Evolutionary conservation across 1,140 invertebrate genomes (phyloP), one percentile per base, ranked within the genome.

Genomic region (Drosophila orena): DNA sequence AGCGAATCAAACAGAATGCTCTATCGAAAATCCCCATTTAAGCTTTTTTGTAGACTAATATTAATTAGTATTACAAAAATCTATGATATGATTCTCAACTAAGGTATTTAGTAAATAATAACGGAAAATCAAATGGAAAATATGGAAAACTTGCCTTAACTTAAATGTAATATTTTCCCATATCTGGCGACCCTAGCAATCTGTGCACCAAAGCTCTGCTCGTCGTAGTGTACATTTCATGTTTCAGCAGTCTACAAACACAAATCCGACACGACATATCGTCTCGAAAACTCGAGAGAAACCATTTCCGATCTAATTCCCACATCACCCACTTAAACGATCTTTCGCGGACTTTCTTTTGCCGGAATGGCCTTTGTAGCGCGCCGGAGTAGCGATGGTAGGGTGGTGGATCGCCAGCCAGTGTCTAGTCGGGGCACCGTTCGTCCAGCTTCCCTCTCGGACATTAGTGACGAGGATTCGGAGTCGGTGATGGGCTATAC

Each of bases 341-440:
- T 64, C 22, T 47, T 53, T 34, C 44, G 22, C 49, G 81, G 83
- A 75, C 58, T 34, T 22, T 22, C 58, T 34, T 22, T 22, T 4
- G 47, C 49, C 17, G 12, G 30, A 44, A 86, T 86, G 83, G 83
- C 83, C 15, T 86, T 83, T 35, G 61, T 76, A 54, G 79, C 83
- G 17, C 83, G 79, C 24, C 58, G 75, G 27, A 69, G 61, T 20
- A 59, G 15, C 8, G 66, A 72, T 49, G 84, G 65, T 14, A 58
- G 79, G 8, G 52, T 88, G 53, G 71, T 89, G 4, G 56, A 88
- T 11, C 52, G 59, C 4, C 66, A 84, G 22, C 50, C 68, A 30
- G 38, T 83, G n/a, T 76, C 79, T 2, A 46, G 71, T n/a, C 7
- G 15, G 10, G 27, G 53, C 8, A 17, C 10, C 2, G 44, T 34